Base-by-base conservation (phyloP, 1,140 invertebrate genomes). In the Diorhabda sublineata region DNA sequence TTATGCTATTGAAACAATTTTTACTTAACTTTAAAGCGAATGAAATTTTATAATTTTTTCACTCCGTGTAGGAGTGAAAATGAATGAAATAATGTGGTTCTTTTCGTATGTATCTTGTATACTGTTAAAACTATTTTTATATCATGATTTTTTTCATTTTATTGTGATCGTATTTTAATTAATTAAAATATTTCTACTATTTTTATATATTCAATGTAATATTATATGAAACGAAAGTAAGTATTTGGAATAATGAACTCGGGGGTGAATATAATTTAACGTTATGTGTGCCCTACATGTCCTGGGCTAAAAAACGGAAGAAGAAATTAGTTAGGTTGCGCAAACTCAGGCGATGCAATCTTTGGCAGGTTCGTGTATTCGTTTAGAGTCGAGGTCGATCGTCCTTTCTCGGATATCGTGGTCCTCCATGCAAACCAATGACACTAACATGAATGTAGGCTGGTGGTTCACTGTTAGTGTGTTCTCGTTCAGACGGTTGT, bases 401-500 rank as follows among this genome's bases (percentile, higher is more conserved):
- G 73, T 69, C 44, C 45, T 62, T 61, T 58, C 61, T 75, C 74
- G 74, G 64, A 42, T 42, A 67, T 72, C 69, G 69, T 69, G 71
- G 64, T 71, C 58, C 69, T 69, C 65, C 62, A 65, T 73, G 68
- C 73, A 75, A 73, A 74, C 69, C 68, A 74, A 71, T 76, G 71
- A 77, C 75, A 74, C 73, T 74, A 74, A 75, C 76, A 77, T 73
- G 73, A 77, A 76, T 74, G 73, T 75, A 71, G 76, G 74, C 74
- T 77, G 72, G 71, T 75, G 75, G 73, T 76, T 75, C 73, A 76
- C 73, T 76, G 72, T 70, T 72, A 73, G 69, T 71, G 70, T 73
- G 71, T 76, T 72, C 71, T 69, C 66, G 47, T 52, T 64, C 65
- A 56, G 66, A 69, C 71, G 69, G 65, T 73, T 77, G 69, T 76